Conservation (phyloP, 2,113 vertebrate genomes). For the Mohoua ochrocephala region DNA sequence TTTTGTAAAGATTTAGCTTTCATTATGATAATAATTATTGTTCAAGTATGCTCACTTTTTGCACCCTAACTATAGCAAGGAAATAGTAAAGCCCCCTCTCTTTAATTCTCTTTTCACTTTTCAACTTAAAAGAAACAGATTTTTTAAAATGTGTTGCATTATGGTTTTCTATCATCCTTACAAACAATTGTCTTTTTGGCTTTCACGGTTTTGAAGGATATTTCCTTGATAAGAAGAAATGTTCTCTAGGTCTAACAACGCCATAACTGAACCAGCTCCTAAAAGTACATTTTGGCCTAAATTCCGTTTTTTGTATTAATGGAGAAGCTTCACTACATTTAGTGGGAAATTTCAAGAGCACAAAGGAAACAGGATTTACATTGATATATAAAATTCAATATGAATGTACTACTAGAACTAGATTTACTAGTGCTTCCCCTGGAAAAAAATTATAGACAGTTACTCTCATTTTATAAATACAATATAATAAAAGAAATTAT, state of each 20-base stretch:
- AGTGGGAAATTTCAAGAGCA: not conserved
- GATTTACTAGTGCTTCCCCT: not conserved
- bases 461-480: not conserved
- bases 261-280: not conserved
- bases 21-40: fast-evolving
- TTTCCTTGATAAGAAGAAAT: not conserved
- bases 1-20: not conserved
- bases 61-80: not conserved
- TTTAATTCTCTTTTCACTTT: not conserved
- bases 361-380: not conserved
- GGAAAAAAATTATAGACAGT: not conserved
- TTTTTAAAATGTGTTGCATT: not conserved
- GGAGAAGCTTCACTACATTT: not conserved
- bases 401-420: not conserved
- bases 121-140: not conserved
- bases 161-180: not conserved
- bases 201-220: not conserved
- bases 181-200: not conserved
- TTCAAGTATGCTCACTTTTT: not conserved
- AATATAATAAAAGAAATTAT: not conserved
- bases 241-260: not conserved
- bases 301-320: not conserved
- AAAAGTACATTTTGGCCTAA: not conserved
- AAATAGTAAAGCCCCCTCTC: not conserved
- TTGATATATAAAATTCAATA: not conserved